Evolutionary conservation across 2,888 invertebrate genomes (phyloP), one percentile per base, ranked within the genome.

Genomic region (Liopterus haemorrhoidalis): DNA sequence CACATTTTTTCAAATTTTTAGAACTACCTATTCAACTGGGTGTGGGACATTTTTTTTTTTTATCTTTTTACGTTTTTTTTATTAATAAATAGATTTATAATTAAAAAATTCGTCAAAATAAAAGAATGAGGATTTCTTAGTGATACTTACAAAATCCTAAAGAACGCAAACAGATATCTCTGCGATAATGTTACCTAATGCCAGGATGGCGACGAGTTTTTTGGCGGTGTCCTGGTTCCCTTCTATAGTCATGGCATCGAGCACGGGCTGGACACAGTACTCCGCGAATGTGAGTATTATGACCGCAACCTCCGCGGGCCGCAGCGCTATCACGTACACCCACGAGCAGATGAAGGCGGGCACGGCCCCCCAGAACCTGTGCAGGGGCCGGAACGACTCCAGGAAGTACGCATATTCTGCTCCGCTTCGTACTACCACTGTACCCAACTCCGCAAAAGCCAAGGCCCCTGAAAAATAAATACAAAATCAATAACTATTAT

Each of bases 371-470:
- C 81, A 81, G 65, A 75, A 84, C 53, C 67, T 72, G 58, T 85
- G 83, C 31, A 74, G 66, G 3, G 79, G 76, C 6, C 76, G 72
- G 64, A 83, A 85, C 1, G 85, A 82, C 61, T 82, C 82, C 62
- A 80, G 73, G 58, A 85, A 81, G 61, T 86, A 89, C 2, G 83
- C 77, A 62, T 88, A 88, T 66, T 88, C 87, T 2, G 85, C 87
- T 2, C 89, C 89, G 1, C 87, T 86, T 58, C 82, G 73, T 1
- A 81, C 82, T 3, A 88, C 78, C 1, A 87, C 80, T 0, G 85
- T 83, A 20, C 87, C 86, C 40, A 89, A 68, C 69, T 89, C 89
- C 22, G 87, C 85, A 59, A 85, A 89, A 2, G 83, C 81, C 48
- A 88, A 64, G 0, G 87, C 87, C 53, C 88, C 85, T 84, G 58